Evolutionary conservation across 2,888 invertebrate species (phyloP).

Genomic region (Conchocele bisecta): DNA sequence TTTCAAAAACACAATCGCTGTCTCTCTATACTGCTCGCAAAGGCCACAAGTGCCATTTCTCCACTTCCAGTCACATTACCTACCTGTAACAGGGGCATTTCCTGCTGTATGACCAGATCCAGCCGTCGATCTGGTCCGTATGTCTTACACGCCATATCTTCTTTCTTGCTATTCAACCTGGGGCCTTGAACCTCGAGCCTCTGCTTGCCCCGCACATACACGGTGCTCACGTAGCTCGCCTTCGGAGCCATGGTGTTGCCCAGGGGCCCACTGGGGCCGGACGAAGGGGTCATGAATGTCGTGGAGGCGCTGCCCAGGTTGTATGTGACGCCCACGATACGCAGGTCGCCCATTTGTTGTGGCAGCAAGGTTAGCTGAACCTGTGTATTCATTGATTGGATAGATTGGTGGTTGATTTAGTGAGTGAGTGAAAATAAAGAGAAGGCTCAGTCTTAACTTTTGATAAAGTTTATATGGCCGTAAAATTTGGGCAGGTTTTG

Average conservation of each 20-base stretch:
- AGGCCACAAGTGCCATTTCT: too few species aligned
- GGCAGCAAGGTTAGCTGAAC: slow-evolving; percentile 90
- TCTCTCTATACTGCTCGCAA: too few species aligned
- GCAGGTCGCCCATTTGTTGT: slow-evolving; percentile 88
- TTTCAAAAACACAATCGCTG: too few species aligned
- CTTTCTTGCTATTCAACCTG: slow-evolving; percentile 84
- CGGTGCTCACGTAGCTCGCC: slow-evolving; percentile 72
- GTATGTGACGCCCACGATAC: slow-evolving; percentile 89
- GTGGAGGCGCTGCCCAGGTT: slow-evolving; percentile 83
- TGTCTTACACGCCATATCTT: slow-evolving; percentile 84
- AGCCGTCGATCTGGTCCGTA: slow-evolving; percentile 88
- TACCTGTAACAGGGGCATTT: slow-evolving; percentile 92
- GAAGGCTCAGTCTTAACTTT: too few species aligned
- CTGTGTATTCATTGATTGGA: too few species aligned
- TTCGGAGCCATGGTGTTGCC: slow-evolving; percentile 57
- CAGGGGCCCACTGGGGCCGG: slow-evolving; percentile 45
- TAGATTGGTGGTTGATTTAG: too few species aligned
- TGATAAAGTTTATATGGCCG: too few species aligned
- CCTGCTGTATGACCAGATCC: slow-evolving; percentile 89
- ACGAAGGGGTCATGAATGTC: slow-evolving; percentile 61
- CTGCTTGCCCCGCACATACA: slow-evolving; percentile 82
- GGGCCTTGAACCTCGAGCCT: slow-evolving; percentile 85
- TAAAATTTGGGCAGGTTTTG: too few species aligned
- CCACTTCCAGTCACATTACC: too few species aligned
- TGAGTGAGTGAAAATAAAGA: too few species aligned